phyloP scores from a whole-genome alignment of 1,140 invertebrate genomes.

The Maniola jurtina region DNA sequence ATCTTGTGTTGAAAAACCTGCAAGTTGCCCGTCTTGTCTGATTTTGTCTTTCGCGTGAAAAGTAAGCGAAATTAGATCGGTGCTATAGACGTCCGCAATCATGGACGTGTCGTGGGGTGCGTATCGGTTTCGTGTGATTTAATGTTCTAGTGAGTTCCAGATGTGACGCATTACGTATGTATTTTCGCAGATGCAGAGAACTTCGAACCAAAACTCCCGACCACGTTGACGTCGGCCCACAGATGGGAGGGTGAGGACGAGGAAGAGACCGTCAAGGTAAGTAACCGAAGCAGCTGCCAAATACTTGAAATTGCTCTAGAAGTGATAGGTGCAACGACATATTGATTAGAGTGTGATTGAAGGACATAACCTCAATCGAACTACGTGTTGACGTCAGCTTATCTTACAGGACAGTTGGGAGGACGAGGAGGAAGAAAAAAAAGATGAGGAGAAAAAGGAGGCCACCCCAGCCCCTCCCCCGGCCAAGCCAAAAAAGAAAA shows the following conservation, averaged over 20 bases:
- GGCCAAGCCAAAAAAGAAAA: conserved; percentile 84
- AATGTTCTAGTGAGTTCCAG: conserved; percentile 2
- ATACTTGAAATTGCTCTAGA: conserved; percentile 11
- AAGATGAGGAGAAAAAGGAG: conserved; percentile 80
- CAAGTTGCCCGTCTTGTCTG: conserved; percentile 58
- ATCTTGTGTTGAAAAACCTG: conserved; percentile 74
- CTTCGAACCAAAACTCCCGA: conserved; percentile 76
- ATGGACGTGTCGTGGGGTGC: conserved; percentile 78
- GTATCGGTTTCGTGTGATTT: conserved; percentile 28
- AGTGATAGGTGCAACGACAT: background rate
- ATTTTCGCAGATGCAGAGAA: conserved; percentile 75
- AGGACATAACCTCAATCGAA: conserved; percentile 64
- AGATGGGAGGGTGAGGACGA: conserved; percentile 95
- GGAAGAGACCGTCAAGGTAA: conserved; percentile 91
- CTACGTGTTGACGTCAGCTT: conserved; percentile 67
- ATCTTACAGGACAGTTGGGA: conserved; percentile 89
- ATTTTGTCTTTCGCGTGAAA: conserved; percentile 72
- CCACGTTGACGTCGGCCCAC: conserved; percentile 79
- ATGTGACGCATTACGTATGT: conserved; percentile 38
- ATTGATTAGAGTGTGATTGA: conserved; percentile 5
- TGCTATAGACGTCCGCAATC: conserved; percentile 58
- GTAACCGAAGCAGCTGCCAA: conserved; percentile 78
- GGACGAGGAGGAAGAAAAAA: conserved; percentile 88
- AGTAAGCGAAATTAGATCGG: conserved; percentile 64
- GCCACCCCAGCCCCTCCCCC: conserved; percentile 39